phyloP scores from a whole-genome alignment of 1,140 invertebrate genomes.

The roundworm (Caenorhabditis elegans) region DNA sequence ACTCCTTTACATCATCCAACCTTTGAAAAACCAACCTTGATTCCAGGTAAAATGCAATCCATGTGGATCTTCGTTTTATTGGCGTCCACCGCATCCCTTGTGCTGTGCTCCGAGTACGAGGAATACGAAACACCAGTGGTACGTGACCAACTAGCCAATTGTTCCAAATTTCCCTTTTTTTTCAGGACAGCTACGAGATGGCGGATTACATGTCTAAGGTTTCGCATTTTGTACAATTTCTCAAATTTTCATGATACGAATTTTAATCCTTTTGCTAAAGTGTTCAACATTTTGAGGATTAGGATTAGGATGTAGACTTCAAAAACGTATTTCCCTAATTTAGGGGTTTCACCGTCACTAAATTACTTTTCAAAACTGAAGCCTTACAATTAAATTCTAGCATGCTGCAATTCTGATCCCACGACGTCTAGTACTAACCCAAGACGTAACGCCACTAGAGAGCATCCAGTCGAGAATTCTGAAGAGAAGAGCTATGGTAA shows the following conservation, averaged over 20 bases:
- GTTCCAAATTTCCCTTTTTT: background rate
- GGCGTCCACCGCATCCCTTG: background rate
- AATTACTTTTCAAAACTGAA: background rate
- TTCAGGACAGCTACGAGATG: conserved; percentile 27
- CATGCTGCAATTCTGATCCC: conserved; percentile 14
- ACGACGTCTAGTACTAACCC: background rate
- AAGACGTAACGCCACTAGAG: background rate
- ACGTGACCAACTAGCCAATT: background rate
- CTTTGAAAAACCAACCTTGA: no score
- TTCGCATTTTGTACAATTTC: background rate
- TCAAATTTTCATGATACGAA: background rate
- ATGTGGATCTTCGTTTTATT: conserved; percentile 21
- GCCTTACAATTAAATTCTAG: background rate
- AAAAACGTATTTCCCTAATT: background rate
- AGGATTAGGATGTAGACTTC: no score
- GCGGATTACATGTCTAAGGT: conserved; percentile 22
- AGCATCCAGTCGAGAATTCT: conserved; percentile 1
- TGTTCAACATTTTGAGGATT: no score
- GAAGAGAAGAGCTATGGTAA: conserved; percentile 26
- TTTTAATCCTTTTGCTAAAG: no score
- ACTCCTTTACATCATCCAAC: no score
- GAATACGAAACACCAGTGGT: conserved; percentile 6
- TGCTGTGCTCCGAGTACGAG: background rate
- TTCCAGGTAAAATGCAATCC: conserved; percentile 21
- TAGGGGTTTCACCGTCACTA: background rate